Evolutionary conservation across 2,113 vertebrate species (phyloP), one percentile per base, ranked within the genome.

Genomic region (Odontesthes bonariensis): DNA sequence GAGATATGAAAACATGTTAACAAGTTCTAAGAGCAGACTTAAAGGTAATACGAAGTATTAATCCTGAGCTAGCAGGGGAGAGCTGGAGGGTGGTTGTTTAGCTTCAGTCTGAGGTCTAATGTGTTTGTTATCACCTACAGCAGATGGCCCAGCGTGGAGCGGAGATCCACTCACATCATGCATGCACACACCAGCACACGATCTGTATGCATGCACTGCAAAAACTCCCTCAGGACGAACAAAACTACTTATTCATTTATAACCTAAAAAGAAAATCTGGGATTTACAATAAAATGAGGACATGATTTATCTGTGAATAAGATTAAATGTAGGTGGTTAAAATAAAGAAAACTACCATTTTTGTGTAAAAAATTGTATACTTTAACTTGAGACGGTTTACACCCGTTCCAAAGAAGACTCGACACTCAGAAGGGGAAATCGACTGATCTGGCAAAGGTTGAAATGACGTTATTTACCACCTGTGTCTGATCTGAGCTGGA

Each of bases 51-150:
- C 52, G 58, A 83, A 78, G n/a, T 59, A 46, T 70, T 71, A 54
- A 73, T 75, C 51, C 62, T 75, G 51, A 32, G 17, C 6, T 60
- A 22, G 70, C 57, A 35, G 23, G 54, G 35, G 61, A 69, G 69
- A 68, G 66, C 60, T 10, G 17, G 62, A 23, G 73, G 63, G 19
- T 11, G 80, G 55, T 42, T 81, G 69, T 77, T 76, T 63, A 38
- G 66, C 69, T 74, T 77, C 75, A 79, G 68, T 72, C 35, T 67
- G 63, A 51, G 56, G 59, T 56, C 60, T 68, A 56, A 82, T 73
- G 70, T 80, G 84, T 87, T 78, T 80, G 78, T 86, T 87, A 87
- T 88, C 82, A 84, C 63, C 40, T 49, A 0, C 10, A 78, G 75
- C 84, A 86, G 84, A 82, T 80, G 84, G 77, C 53, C n/a, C 66